These are phyloP conservation scores for Glyptemys insculpta DNA, from an alignment of 2,797 vertebrate genomes.

Conservation along the genomic window DNA sequence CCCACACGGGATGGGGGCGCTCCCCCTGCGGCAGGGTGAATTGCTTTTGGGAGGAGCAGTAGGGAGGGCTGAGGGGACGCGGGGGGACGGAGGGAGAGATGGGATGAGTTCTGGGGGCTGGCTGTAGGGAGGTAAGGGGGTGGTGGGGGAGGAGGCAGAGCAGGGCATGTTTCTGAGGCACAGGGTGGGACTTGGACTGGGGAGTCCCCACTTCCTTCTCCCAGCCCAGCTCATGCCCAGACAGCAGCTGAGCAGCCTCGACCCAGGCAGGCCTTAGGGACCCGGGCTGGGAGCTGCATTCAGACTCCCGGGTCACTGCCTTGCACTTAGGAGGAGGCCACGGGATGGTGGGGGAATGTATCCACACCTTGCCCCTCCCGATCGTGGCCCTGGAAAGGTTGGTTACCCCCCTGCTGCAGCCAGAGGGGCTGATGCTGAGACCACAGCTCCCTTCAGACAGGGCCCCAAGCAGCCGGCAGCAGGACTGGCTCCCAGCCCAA, in stretches of 20 bases:
- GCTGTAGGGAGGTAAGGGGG: background rate
- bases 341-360: too few species aligned
- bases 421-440: background rate
- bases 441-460: background rate
- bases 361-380: background rate
- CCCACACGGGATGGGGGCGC: background rate
- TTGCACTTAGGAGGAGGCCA: background rate
- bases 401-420: background rate
- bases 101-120: background rate
- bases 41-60: background rate
- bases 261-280: background rate
- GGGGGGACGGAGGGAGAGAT: background rate
- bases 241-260: background rate
- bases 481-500: background rate
- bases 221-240: background rate
- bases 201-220: background rate
- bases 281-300: background rate
- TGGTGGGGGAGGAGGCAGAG: background rate
- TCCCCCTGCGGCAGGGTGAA: background rate
- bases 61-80: background rate
- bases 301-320: background rate
- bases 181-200: background rate
- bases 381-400: background rate
- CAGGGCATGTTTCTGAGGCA: background rate
- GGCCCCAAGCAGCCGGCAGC: background rate